Conservation (phyloP, 2,113 vertebrate genomes). For the Promerops cafer region DNA sequence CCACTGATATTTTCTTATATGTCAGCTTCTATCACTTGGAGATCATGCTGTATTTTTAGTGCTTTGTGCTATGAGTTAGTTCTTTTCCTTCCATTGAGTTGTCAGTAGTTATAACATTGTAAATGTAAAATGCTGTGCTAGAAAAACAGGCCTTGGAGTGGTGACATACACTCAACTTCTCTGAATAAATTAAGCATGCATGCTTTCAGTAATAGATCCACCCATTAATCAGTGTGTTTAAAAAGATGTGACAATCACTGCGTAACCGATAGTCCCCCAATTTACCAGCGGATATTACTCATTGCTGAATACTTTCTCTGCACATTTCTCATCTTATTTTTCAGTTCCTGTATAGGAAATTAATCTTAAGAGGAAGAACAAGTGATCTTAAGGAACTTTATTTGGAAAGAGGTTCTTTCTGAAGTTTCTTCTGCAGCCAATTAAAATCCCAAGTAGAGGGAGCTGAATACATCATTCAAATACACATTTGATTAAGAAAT, state of each 20-base stretch:
- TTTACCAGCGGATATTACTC: not conserved
- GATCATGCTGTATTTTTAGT: conserved; percentile 5
- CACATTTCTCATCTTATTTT: not conserved
- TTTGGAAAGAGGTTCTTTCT: not conserved
- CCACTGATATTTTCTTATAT: not conserved
- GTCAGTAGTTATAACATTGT: not conserved
- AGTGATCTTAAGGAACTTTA: not conserved
- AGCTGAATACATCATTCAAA: not conserved
- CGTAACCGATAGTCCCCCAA: not conserved
- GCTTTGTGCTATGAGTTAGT: conserved; percentile 7
- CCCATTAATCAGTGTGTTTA: conserved; percentile 32
- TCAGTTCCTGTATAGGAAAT: not conserved
- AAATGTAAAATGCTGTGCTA: not conserved
- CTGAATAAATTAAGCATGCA: conserved; percentile 28
- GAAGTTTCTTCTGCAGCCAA: not conserved
- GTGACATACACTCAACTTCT: conserved; percentile 27
- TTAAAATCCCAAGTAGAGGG: not conserved
- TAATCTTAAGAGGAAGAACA: not conserved
- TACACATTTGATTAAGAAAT: not conserved
- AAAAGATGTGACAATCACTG: conserved; percentile 16
- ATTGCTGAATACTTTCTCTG: not conserved
- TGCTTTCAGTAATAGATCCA: conserved; percentile 41
- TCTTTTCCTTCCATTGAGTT: not conserved
- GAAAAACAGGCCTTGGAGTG: not conserved
- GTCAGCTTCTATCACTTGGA: conserved; percentile 15